Evolutionary conservation across 2,797 vertebrate species (phyloP).

Genomic region (Aplochiton taeniatus): DNA sequence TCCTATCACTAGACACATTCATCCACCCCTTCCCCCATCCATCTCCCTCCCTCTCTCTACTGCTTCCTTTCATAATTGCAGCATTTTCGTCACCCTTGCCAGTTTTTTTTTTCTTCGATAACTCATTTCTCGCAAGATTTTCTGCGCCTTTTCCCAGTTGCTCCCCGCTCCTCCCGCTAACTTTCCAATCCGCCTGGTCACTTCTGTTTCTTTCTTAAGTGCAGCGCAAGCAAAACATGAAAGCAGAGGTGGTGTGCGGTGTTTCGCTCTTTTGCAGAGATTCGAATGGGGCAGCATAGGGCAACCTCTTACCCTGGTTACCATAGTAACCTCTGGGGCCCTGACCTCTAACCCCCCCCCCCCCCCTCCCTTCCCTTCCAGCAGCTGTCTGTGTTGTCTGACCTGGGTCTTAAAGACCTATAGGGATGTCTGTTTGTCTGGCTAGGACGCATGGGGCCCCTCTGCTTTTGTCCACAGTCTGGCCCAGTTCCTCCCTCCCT

Average conservation of each 20-base stretch:
- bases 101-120: not conserved
- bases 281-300: no score
- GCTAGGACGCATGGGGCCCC: slow-evolving; percentile 58
- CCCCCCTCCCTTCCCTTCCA: slow-evolving; percentile 55
- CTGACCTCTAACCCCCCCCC: slow-evolving; percentile 49
- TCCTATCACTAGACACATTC: slow-evolving; percentile 77
- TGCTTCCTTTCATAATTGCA: slow-evolving; percentile 2
- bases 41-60: slow-evolving; percentile 28
- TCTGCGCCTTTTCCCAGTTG: not conserved
- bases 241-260: not conserved
- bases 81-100: not conserved
- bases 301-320: no score
- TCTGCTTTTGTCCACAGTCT: slow-evolving; percentile 75
- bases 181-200: not conserved
- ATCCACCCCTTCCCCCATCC: slow-evolving; percentile 29
- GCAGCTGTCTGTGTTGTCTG: slow-evolving; percentile 78
- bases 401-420: slow-evolving; percentile 66
- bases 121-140: no score
- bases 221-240: not conserved
- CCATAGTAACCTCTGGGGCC: not conserved
- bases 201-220: not conserved
- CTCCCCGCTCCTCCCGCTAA: not conserved
- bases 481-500: slow-evolving; percentile 9
- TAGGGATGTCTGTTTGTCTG: slow-evolving; percentile 77
- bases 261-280: no score